Evolutionary conservation across 2,797 vertebrate genomes (phyloP).

Genomic region (Lutra lutra): DNA sequence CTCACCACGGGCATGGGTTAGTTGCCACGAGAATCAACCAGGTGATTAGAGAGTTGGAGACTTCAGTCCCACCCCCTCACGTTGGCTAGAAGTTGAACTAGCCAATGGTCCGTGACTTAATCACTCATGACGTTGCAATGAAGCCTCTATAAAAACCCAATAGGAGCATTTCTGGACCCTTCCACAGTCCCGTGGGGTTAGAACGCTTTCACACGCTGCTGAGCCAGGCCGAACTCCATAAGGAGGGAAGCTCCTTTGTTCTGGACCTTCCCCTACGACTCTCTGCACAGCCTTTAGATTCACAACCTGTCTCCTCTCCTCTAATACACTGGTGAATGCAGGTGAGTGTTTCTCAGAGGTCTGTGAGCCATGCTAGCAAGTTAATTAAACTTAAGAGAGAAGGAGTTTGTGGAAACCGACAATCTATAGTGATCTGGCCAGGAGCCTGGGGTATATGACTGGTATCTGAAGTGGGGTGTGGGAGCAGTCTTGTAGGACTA

Average conservation of each 20-base stretch:
- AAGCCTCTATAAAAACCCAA: background rate
- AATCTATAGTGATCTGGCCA: background rate
- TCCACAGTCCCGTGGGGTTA: background rate
- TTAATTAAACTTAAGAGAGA: background rate
- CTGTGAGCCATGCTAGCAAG: background rate
- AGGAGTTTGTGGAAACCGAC: background rate
- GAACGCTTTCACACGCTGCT: fast-evolving
- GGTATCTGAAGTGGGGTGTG: fast-evolving
- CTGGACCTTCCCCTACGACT: background rate
- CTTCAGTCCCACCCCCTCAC: background rate
- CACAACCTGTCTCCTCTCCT: background rate
- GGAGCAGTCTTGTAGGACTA: background rate
- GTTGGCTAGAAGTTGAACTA: background rate
- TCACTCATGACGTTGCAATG: background rate
- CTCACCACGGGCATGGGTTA: fast-evolving
- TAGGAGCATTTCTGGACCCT: fast-evolving
- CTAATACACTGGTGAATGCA: background rate
- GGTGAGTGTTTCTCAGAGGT: background rate
- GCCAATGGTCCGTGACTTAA: background rate
- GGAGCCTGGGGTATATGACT: background rate
- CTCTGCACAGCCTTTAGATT: background rate
- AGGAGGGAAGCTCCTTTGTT: background rate
- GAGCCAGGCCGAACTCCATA: background rate
- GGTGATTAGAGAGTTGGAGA: background rate
- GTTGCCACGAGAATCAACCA: background rate